These are phyloP conservation scores for Helicolenus hilgendorfi DNA, from an alignment of 2,797 vertebrate species.

Conservation along the genomic window DNA sequence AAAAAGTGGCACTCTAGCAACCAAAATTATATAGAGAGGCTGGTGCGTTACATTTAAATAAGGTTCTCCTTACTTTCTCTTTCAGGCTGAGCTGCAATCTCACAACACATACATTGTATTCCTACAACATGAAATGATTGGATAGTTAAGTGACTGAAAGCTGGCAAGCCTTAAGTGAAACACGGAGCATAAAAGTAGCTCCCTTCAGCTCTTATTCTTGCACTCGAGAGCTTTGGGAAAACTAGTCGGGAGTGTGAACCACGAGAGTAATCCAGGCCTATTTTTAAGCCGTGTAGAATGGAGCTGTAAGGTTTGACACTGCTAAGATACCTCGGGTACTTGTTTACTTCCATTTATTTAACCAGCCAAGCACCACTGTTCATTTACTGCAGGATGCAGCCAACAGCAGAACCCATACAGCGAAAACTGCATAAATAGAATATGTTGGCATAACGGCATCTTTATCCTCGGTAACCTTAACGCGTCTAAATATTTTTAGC, in stretches of 20 bases:
- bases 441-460: neutral
- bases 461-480: neutral
- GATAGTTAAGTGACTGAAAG: constrained; percentile 35
- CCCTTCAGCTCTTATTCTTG: constrained; percentile 30
- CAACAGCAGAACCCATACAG: constrained; percentile 20
- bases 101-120: neutral
- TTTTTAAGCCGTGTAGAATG: constrained; percentile 27
- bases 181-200: constrained; percentile 10
- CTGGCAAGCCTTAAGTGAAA: constrained; percentile 25
- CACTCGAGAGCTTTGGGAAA: constrained; percentile 34
- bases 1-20: neutral
- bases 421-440: constrained; percentile 22
- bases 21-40: neutral
- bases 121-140: constrained; percentile 16
- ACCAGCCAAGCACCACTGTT: constrained; percentile 26
- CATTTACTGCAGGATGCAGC: constrained; percentile 35
- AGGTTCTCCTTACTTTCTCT: neutral
- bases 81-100: constrained; percentile 13
- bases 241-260: constrained; percentile 25
- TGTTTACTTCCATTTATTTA: constrained; percentile 52
- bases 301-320: constrained; percentile 12
- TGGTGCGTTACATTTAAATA: constrained; percentile 19
- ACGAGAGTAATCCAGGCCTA: constrained; percentile 20
- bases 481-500: neutral
- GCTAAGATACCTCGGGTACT: constrained; percentile 19